A percentile compares a stretch with the other conserved stretches of the same genome.
phyloP scores from a whole-genome alignment of 53 echinoderm and acorn worm genomes.

The Hippasteria phrygiana region DNA sequence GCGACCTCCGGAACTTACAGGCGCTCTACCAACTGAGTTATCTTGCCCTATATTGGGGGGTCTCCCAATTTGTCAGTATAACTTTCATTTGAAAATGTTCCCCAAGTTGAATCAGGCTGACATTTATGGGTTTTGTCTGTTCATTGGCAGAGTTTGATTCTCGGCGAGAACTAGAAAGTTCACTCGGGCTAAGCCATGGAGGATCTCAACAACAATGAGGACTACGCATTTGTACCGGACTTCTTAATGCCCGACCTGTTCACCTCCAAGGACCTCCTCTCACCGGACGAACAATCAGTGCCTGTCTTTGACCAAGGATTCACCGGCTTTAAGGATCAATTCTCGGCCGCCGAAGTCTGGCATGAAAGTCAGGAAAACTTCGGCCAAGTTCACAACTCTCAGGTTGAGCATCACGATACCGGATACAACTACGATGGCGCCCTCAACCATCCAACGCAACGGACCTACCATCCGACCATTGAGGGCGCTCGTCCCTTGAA shows the following conservation, averaged over 20 bases:
- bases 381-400: not conserved
- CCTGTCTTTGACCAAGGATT: not conserved
- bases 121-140: too few species aligned
- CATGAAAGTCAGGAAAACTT: not conserved
- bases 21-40: too few species aligned
- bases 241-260: constrained; percentile 39
- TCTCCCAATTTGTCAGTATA: too few species aligned
- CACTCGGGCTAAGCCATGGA: constrained; percentile 34
- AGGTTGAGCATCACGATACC: not conserved
- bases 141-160: too few species aligned
- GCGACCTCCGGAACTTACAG: too few species aligned
- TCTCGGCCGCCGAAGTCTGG: not conserved
- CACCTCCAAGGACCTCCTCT: not conserved
- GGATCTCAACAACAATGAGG: constrained; percentile 15
- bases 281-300: constrained; percentile 21
- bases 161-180: too few species aligned
- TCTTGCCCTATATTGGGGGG: too few species aligned
- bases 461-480: too few species aligned
- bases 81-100: too few species aligned
- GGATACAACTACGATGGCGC: not conserved
- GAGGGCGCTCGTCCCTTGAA: not conserved
- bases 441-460: not conserved
- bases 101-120: too few species aligned
- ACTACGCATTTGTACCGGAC: constrained; percentile 50
- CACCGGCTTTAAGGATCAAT: not conserved